Evolutionary conservation across 2,888 invertebrate genomes (phyloP), one percentile per base, ranked within the genome.

Genomic region (Exephanes ischioxanthus): DNA sequence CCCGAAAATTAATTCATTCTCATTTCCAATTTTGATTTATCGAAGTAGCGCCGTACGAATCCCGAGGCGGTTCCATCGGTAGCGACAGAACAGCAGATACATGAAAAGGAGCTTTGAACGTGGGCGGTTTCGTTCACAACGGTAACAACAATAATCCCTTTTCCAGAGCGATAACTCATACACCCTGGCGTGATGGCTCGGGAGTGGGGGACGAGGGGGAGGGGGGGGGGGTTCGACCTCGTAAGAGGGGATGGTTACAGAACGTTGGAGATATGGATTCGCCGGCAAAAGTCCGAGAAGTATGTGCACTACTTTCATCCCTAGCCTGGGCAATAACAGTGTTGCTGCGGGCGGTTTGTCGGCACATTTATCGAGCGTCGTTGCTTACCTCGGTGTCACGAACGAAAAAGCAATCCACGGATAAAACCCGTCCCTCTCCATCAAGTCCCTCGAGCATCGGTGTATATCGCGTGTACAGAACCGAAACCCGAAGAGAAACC

Each of bases 21-120:
- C 80, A 85, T 85, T 85, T 85, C 82, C 85, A 85, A 85, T 85
- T 80, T 85, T 85, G 80, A 83, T 83, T 83, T 77, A 83, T 83
- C 80, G 72, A 41, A 76, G 80, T 63, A 41, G 68, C 72, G 68
- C 53, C n/a, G 67, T 53, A 6, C 37, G 53, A 37, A 67, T 19
- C 37, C 45, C 48, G 41, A 45, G 51, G 63, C 45, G 45, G 45
- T 16, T 45, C 45, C 16, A 41, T 14, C 37, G n/a, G 11, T 22
- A 63, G 66, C 22, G 55, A 7, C 30, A 7, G 5, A 63, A 58
- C 33, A 33, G 30, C 55, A 6, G 41, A 66, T n/a, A 67, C 6
- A 51, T 41, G 55, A 41, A 70, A 9, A 30, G 70, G 22, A 61
- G 48, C 33, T 55, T 51, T 22, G 75, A 72, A 19, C n/a, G 63